These are phyloP conservation scores for Graptemys geographica DNA, from an alignment of 2,797 vertebrate genomes.

Conservation along the genomic window DNA sequence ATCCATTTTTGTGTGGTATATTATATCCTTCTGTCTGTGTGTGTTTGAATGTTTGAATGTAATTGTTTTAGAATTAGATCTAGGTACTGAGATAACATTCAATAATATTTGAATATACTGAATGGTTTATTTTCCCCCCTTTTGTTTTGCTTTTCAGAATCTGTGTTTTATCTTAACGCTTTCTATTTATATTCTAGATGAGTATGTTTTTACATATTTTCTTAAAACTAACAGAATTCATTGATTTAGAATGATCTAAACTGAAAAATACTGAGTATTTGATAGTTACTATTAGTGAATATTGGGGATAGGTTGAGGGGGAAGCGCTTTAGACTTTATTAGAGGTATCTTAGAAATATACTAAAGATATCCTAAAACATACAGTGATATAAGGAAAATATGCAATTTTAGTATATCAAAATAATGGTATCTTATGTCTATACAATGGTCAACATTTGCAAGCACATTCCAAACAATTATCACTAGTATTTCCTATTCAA, in stretches of 20 bases:
- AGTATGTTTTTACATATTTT: not conserved
- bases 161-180: not conserved
- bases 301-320: not conserved
- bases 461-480: not conserved
- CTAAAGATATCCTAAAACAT: not conserved
- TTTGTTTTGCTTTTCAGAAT: not conserved
- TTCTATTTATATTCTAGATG: not conserved
- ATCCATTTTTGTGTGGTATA: not conserved
- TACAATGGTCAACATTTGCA: not conserved
- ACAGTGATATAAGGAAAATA: not conserved
- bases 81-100: not conserved
- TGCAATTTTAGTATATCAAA: not conserved
- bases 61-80: not conserved
- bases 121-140: not conserved
- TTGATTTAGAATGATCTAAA: not conserved
- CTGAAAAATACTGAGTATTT: not conserved
- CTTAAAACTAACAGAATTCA: not conserved
- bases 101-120: not conserved
- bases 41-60: not conserved
- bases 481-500: conserved; percentile 3
- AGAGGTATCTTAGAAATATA: not conserved
- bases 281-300: not conserved
- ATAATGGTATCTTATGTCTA: not conserved
- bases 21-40: not conserved
- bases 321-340: not conserved